Conservation (phyloP, 2,797 vertebrate genomes). For the Acridotheres tristis region DNA sequence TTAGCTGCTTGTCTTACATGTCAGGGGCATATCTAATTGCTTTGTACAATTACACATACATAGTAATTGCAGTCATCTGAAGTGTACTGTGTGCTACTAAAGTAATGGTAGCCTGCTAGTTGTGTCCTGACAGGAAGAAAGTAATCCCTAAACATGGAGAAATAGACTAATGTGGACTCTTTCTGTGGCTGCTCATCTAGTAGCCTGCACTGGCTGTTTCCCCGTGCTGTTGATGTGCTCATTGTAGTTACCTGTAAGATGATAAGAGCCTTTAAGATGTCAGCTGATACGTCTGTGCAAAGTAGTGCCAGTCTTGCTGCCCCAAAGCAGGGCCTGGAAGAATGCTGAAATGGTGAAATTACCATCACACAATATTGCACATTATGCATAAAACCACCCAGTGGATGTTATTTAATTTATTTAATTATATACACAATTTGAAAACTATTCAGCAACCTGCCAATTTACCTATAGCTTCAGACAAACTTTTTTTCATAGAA, state of each 20-base stretch:
- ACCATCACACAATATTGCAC: not conserved
- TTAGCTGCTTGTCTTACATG: not conserved
- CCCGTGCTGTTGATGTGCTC: not conserved
- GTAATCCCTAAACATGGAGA: not conserved
- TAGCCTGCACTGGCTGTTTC: not conserved
- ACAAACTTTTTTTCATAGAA: not conserved
- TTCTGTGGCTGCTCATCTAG: accelerated
- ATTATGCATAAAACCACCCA: not conserved
- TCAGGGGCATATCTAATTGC: not conserved
- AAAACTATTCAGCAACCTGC: not conserved
- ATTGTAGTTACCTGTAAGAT: not conserved
- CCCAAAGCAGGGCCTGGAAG: not conserved
- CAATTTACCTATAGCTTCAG: not conserved
- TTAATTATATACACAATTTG: not conserved
- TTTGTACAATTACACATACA: not conserved
- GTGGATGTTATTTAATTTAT: not conserved
- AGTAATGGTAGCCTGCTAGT: not conserved
- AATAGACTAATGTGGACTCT: accelerated
- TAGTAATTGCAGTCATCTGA: not conserved
- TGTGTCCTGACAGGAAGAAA: not conserved
- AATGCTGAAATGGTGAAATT: not conserved
- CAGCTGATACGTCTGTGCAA: not conserved
- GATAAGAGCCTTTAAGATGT: not conserved
- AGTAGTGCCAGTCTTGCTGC: not conserved
- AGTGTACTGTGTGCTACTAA: not conserved